A percentile compares a stretch with the other conserved stretches of the same genome.
Conservation (phyloP, 2,797 vertebrate species). For the Sebastes jordani region DNA sequence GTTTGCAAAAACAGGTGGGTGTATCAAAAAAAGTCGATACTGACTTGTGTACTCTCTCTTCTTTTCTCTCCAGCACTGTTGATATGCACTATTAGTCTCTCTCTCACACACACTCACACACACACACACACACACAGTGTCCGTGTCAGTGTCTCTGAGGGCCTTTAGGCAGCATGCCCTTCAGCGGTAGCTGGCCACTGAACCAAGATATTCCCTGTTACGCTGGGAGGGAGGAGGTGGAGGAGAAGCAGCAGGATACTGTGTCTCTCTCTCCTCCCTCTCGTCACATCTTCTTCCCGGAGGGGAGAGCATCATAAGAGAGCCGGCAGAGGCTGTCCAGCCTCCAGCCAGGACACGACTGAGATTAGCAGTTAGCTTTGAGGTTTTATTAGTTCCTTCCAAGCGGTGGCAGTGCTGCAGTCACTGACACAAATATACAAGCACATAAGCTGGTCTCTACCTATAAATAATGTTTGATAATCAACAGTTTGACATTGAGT, state of each 20-base stretch:
- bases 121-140: slow-evolving; percentile 1
- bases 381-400: slow-evolving; percentile 23
- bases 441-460: not conserved
- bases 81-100: slow-evolving; percentile 18
- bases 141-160: slow-evolving; percentile 34
- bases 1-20: slow-evolving; percentile 48
- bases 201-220: slow-evolving; percentile 57
- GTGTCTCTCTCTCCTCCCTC: slow-evolving; percentile 16
- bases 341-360: slow-evolving; percentile 17
- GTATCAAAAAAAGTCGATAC: slow-evolving; percentile 30
- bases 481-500: not conserved
- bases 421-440: not conserved
- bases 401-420: not conserved
- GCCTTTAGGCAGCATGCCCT: slow-evolving; percentile 53
- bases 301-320: slow-evolving; percentile 21
- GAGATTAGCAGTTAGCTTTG: slow-evolving; percentile 24
- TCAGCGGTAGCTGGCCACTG: slow-evolving; percentile 55
- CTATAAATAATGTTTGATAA: not conserved
- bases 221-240: slow-evolving; percentile 6
- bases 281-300: slow-evolving; percentile 28
- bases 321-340: slow-evolving; percentile 7
- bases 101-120: not conserved
- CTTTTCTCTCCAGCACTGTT: slow-evolving; percentile 7
- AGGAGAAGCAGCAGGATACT: slow-evolving; percentile 13
- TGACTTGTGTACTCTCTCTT: slow-evolving; percentile 1